Evolutionary conservation across 2,113 vertebrate genomes (phyloP), one percentile per base, ranked within the genome.

Genomic region (Gallinago media): DNA sequence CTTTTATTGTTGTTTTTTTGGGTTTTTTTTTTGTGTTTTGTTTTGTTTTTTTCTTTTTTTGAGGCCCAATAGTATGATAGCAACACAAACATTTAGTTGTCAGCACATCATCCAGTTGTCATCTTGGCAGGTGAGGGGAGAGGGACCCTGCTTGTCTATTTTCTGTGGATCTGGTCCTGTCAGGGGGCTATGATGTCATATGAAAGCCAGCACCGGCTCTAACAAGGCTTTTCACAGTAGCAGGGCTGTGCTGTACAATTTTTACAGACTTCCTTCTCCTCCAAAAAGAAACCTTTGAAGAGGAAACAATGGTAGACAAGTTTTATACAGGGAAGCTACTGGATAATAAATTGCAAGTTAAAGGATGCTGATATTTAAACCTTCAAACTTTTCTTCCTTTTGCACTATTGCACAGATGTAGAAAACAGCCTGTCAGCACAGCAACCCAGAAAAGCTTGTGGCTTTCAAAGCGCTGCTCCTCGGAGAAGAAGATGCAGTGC

Each of bases 321-420:
- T 34, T 88, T 87, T 38, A 26, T 5, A 20, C 1, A 25, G 16
- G 26, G 17, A 56, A 67, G 9, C 20, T 17, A 32, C 12, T 0
- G 2, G 55, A 5, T 58, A 50, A 82, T 71, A 46, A 84, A 66
- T 3, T 15, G 8, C 34, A 36, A 67, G 20, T 36, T 12, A 42
- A 71, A 66, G 2, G 8, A 49, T n/a, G 5, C 47, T 8, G 49
- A 5, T 13, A 58, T 2, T 50, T 46, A 62, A 66, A 21, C 22
- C 54, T 58, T 52, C 46, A 61, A 90, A 95, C 89, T 93, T 95
- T 91, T 42, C 40, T 46, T 47, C 12, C 76, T 44, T 54, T 55
- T 34, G 18, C 20, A 12, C 4, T 11, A 18, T 19, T 40, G 72
- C 65, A 8, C 56, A 20, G 86, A 6, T 6, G 40, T 2, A 61